Conservation (phyloP, 2,113 vertebrate genomes). For the Grammomys surdaster region DNA sequence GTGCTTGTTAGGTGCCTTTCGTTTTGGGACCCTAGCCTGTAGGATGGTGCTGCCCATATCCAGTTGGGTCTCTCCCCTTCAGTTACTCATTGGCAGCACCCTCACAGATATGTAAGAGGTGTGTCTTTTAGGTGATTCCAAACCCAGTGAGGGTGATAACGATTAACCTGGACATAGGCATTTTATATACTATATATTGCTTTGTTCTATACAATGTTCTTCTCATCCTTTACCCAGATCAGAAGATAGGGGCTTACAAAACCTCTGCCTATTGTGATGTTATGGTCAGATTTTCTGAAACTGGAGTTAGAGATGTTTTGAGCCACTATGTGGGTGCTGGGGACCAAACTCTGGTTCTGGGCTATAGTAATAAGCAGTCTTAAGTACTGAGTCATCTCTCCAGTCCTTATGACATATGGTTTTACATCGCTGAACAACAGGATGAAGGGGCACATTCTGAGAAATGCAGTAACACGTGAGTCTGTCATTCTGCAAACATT, state of each 20-base stretch:
- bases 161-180: background rate
- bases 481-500: background rate
- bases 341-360: background rate
- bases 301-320: background rate
- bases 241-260: constrained; percentile 9
- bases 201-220: background rate
- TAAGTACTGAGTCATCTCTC: background rate
- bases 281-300: background rate
- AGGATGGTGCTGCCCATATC: background rate
- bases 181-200: background rate
- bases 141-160: background rate
- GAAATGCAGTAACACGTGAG: background rate
- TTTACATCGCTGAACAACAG: background rate
- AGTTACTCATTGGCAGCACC: background rate
- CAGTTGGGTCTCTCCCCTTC: background rate
- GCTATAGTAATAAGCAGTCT: background rate
- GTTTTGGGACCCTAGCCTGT: background rate
- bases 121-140: background rate
- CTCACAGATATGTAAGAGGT: background rate
- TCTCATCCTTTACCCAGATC: background rate
- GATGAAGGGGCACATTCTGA: background rate
- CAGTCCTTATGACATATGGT: background rate
- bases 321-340: background rate
- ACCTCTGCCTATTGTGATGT: background rate
- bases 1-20: background rate